phyloP scores from a whole-genome alignment of 2,888 invertebrate species.

The Hartigia nigra region DNA sequence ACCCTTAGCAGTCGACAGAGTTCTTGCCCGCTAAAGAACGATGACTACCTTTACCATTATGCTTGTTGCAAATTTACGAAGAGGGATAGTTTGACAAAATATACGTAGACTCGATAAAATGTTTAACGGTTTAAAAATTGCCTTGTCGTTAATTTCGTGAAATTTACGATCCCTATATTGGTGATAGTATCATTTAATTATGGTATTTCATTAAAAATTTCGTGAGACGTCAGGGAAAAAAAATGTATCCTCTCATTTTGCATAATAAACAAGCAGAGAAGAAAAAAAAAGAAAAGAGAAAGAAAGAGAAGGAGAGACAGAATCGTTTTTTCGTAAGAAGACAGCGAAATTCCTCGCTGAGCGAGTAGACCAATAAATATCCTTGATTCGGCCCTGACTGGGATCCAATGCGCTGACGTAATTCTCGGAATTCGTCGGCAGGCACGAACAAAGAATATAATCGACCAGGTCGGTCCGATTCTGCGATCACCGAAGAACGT shows the following conservation, averaged over 20 bases:
- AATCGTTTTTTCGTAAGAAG: constrained; percentile 38
- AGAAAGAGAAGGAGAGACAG: constrained; percentile 2
- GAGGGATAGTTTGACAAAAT: too few relatives aligned
- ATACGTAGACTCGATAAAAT: too few relatives aligned
- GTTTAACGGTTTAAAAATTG: too few relatives aligned
- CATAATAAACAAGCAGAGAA: too few relatives aligned
- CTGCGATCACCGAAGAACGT: constrained; percentile 14
- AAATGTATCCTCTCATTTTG: too few relatives aligned
- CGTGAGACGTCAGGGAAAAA: too few relatives aligned
- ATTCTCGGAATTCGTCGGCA: constrained; percentile 52
- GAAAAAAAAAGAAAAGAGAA: background rate
- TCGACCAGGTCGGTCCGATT: background rate
- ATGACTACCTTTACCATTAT: background rate
- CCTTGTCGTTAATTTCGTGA: too few relatives aligned
- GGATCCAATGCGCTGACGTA: constrained; percentile 46
- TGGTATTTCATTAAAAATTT: too few relatives aligned
- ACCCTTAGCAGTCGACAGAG: too few relatives aligned
- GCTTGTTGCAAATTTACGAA: background rate
- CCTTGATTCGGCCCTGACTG: constrained; percentile 46
- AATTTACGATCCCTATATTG: too few relatives aligned
- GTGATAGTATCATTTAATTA: too few relatives aligned
- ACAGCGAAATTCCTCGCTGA: constrained; percentile 55
- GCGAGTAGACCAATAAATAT: constrained; percentile 61
- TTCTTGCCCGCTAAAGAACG: background rate
- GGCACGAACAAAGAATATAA: constrained; percentile 46